Percentiles rank a stretch among this genome's conserved stretches.
Evolutionary conservation across 1,140 invertebrate species (phyloP).

Genomic region (Radopholus similis): DNA sequence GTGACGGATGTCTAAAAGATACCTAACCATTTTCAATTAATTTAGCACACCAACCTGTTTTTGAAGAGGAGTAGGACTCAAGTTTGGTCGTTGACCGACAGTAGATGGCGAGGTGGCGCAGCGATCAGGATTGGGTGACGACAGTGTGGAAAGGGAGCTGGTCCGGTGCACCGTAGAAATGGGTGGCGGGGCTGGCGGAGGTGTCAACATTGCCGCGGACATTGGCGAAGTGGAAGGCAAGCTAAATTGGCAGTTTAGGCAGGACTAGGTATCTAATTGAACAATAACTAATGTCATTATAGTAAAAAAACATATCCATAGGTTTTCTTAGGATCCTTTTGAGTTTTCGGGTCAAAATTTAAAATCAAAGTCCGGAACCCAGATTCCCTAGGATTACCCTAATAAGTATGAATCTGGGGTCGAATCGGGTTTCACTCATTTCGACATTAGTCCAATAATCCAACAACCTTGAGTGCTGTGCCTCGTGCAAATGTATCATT

Average conservation of each 20-base stretch:
- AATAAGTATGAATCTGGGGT: not conserved
- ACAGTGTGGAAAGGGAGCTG: not conserved
- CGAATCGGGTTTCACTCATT: not conserved
- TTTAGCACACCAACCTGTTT: not conserved
- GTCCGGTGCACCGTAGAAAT: not conserved
- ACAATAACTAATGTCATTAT: too few species aligned
- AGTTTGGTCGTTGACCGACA: too few species aligned
- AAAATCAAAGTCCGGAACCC: not conserved
- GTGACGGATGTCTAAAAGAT: not conserved
- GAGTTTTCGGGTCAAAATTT: too few species aligned
- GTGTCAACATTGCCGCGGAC: not conserved
- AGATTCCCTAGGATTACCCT: not conserved
- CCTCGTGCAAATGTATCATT: too few species aligned
- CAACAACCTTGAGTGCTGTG: not conserved
- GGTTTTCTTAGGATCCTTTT: too few species aligned
- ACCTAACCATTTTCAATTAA: not conserved
- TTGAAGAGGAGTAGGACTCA: not conserved
- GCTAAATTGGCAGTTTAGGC: not conserved
- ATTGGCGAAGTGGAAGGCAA: not conserved
- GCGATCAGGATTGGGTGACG: too few species aligned
- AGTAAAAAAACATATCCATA: too few species aligned
- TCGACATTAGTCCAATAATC: not conserved
- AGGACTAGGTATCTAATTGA: not conserved
- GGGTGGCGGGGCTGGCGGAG: not conserved
- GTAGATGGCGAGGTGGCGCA: too few species aligned